These are phyloP conservation scores for Ophion costatus DNA, from an alignment of 2,888 invertebrate species.

Conservation along the genomic window DNA sequence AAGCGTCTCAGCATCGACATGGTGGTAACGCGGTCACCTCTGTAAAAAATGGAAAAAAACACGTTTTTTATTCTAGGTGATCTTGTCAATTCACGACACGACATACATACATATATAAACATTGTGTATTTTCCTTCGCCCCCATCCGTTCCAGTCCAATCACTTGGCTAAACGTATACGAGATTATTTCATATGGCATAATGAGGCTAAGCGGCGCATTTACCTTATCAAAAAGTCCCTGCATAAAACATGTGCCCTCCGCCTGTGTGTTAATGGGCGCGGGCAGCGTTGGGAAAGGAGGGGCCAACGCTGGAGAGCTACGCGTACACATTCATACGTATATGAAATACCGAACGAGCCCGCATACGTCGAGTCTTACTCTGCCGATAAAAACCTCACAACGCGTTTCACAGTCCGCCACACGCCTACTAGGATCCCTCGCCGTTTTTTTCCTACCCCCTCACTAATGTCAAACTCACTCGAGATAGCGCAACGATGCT, in stretches of 20 bases:
- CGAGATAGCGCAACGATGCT: conserved; percentile 26
- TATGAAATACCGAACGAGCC: conserved; percentile 24
- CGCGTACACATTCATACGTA: conserved; percentile 47
- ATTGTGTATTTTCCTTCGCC: neutral
- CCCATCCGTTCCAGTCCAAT: conserved; percentile 7
- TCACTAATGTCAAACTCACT: conserved; percentile 1
- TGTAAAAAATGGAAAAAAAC: conserved; percentile 17
- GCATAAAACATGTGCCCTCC: conserved; percentile 64
- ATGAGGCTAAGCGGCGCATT: conserved; percentile 39
- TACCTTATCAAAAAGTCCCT: conserved; percentile 59
- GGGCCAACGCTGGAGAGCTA: neutral
- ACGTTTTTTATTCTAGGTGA: too few relatives aligned
- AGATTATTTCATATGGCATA: conserved; percentile 38
- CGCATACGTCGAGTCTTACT: conserved; percentile 36
- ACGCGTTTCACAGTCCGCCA: conserved; percentile 32
- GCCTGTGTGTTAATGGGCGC: conserved; percentile 57
- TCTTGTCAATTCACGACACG: too few relatives aligned
- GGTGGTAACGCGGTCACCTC: conserved; percentile 41
- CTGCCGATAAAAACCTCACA: conserved; percentile 36
- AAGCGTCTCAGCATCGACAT: conserved; percentile 57
- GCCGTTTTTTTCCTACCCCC: neutral
- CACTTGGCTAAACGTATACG: conserved; percentile 2
- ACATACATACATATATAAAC: too few relatives aligned
- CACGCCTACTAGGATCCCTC: conserved; percentile 3
- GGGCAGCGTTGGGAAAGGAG: neutral